Percentiles rank a stretch among this genome's conserved stretches.
Conservation (phyloP, 2,113 vertebrate genomes). For the Python bivittatus region DNA sequence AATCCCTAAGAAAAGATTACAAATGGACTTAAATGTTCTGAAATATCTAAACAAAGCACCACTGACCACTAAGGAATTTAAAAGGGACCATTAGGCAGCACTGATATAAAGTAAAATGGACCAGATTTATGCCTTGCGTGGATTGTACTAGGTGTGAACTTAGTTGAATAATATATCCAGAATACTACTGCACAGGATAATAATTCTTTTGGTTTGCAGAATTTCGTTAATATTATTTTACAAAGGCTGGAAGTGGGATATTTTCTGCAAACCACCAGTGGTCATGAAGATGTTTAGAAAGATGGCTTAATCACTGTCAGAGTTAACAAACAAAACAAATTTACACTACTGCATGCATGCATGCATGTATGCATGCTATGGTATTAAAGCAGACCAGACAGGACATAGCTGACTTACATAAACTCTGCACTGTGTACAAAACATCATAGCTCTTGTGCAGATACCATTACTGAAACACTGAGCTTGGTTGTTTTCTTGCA, state of each 20-base stretch:
- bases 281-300: constrained; percentile 12
- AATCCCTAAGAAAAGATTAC: constrained; percentile 15
- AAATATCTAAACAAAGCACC: constrained; percentile 13
- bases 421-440: fast-evolving
- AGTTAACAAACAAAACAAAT: not conserved
- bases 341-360: not conserved
- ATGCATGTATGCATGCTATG: fast-evolving
- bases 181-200: not conserved
- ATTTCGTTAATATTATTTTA: not conserved
- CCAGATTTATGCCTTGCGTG: not conserved
- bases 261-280: not conserved
- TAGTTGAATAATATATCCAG: not conserved
- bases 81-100: constrained; percentile 18
- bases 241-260: not conserved
- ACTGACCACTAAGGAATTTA: constrained; percentile 31
- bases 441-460: fast-evolving
- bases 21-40: not conserved
- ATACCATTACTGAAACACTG: not conserved
- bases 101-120: constrained; percentile 33
- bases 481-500: too few relatives aligned
- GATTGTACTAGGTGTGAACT: not conserved
- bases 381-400: not conserved
- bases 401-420: not conserved
- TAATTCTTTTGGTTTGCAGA: constrained; percentile 8
- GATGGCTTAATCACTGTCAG: fast-evolving